These are phyloP conservation scores for Lagopus leucura DNA, from an alignment of 2,113 vertebrate species.

Conservation along the genomic window DNA sequence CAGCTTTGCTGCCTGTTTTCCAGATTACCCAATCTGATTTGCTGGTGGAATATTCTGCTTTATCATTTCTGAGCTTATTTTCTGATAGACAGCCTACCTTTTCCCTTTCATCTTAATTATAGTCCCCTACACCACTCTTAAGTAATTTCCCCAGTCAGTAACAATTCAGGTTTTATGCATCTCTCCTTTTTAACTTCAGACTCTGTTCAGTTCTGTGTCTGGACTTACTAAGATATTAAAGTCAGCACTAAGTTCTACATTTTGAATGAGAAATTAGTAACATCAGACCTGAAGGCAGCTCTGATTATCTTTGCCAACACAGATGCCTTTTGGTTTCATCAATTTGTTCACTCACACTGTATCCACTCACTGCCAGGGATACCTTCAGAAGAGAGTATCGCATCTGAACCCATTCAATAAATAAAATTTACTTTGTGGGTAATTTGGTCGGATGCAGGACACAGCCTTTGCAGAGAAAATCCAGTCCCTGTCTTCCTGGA, in stretches of 20 bases:
- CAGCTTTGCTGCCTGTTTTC: background rate
- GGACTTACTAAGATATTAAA: background rate
- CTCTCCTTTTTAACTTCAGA: background rate
- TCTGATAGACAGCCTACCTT: background rate
- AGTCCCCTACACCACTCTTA: background rate
- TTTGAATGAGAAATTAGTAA: conserved; percentile 6
- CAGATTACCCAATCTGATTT: background rate
- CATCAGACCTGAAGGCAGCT: background rate
- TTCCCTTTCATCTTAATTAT: conserved; percentile 1
- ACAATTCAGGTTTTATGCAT: background rate
- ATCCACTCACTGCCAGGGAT: background rate
- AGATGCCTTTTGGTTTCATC: background rate
- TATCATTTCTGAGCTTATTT: background rate
- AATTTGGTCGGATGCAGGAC: background rate
- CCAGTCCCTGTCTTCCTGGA: background rate
- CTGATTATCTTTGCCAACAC: background rate
- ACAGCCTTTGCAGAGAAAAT: background rate
- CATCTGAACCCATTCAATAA: background rate
- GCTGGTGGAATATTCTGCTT: background rate
- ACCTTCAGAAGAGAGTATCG: background rate
- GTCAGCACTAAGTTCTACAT: background rate
- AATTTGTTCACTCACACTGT: background rate
- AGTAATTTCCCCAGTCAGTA: background rate
- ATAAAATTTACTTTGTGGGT: background rate
- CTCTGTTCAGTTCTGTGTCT: background rate